Base-by-base conservation (phyloP, 2,888 invertebrate species). In the Formica aserva region DNA sequence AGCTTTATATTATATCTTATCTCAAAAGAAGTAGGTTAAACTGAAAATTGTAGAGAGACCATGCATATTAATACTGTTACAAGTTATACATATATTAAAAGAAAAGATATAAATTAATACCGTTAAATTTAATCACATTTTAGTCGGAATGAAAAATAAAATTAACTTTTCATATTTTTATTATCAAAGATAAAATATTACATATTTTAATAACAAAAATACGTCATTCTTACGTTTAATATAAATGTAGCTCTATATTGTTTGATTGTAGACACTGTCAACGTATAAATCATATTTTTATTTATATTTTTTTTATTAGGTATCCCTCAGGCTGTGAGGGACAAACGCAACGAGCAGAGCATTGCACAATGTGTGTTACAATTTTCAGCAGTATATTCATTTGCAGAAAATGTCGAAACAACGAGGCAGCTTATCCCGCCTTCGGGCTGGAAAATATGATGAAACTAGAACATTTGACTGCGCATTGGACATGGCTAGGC, bases 351-450 rank as follows among this genome's bases (percentile, higher is more conserved):
- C n/a, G 13, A 77, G 1, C 8, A 45, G 18, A 52, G 18, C 26
- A 45, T 52, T 65, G n/a, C 18, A 38, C 65, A 57, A 52, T 48
- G n/a, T 26, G 4, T 35, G 22, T 63, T 52, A 38, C 5, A 18
- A 18, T 15, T 77, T 65, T 52, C 55, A 72, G 15, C 26, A 26
- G 18, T 41, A 35, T 72, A 35, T 80, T 71, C 71, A 63, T 76
- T 87, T 86, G 74, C 94, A 97, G 97, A 88, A 96, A 97, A 91
- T 98, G 97, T 93, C 96, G 97, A 93, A 95, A 96, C 91, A 97
- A 97, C 93, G 96, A 96, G 89, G 96, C 97, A 86, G 96, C 97
- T n/a, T 98, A 97, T 95, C 95, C 95, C 63, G 97, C 97, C 38
- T 97, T 97, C 92, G 96, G 97, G 94, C 95, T 98, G 89, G 96